Base-by-base conservation (phyloP, 2,888 invertebrate species). In the Sesia apiformis region DNA sequence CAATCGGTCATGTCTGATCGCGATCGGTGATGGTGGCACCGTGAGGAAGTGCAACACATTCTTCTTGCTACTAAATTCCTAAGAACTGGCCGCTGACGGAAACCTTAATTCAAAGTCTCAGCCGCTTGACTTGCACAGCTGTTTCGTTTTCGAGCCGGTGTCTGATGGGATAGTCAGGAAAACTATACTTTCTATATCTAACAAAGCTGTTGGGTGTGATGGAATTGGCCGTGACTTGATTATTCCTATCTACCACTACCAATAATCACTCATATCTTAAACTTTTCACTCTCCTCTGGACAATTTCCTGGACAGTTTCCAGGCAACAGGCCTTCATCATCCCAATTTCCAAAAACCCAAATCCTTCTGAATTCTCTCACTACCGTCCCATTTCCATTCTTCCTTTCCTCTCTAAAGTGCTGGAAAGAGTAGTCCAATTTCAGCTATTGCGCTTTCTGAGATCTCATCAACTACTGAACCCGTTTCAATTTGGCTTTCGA, bases 311-410 rank as follows among this genome's bases (percentile, higher is more conserved):
- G n/a, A 52, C 49, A 0, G 38, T n/a, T n/a, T n/a, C 3, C 3
- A 58, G 58, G 57, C 54, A 57, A 52, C 6, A 23, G 6, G 60
- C 60, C 3, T 4, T 23, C 6, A 52, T 61, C 4, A 54, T 61
- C 41, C 61, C 61, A n/a, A 8, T 56, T 38, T 51, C 60, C 38
- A 56, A 62, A 57, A 49, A 49, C 5, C 4, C 42, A 5, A 52
- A n/a, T n/a, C n/a, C n/a, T n/a, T 39, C 49, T 5, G n/a, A n/a
- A 3, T 58, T 54, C 56, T n/a, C n/a, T 7, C 42, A 60, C 3
- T 59, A 49, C 41, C 57, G 60, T 4, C 62, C 62, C 8, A 59
- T 60, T 41, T 57, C 56, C 7, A 55, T 56, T 40, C 52, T 58
- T 38, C 60, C 54, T 4, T 51, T 61, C 41, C 53, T 58, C 0